Percentiles rank a stretch among this genome's conserved stretches.
Conservation (phyloP, 2,113 vertebrate species). For the Phalacrocorax carbo region DNA sequence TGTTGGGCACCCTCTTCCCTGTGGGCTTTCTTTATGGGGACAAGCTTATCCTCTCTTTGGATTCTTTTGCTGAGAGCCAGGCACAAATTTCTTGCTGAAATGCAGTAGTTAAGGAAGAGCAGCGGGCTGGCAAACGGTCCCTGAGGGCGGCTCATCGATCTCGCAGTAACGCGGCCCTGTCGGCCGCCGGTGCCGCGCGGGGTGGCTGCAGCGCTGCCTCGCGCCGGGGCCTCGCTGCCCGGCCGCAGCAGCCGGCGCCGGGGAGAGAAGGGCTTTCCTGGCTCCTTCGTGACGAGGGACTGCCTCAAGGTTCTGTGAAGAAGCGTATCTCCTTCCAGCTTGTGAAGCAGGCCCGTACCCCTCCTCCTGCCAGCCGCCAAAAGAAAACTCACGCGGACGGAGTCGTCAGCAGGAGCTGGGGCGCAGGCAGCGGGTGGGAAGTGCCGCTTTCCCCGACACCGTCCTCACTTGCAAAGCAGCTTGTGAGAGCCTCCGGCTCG, state of each 20-base stretch:
- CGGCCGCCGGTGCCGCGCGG: neutral
- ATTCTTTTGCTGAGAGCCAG: neutral
- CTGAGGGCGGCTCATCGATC: neutral
- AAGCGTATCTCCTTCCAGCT: neutral
- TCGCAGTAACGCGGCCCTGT: neutral
- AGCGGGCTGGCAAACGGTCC: neutral
- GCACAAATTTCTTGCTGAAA: neutral
- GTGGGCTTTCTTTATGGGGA: neutral
- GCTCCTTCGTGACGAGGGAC: neutral
- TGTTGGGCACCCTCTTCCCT: neutral
- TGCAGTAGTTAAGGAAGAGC: neutral
- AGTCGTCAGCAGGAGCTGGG: neutral
- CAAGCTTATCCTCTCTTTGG: neutral
- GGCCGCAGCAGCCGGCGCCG: neutral
- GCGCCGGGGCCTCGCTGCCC: neutral
- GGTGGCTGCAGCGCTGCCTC: neutral
- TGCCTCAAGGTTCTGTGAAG: neutral
- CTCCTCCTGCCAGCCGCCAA: neutral
- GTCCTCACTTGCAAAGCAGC: neutral
- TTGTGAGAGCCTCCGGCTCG: accelerated
- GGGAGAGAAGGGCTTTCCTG: neutral
- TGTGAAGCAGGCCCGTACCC: neutral
- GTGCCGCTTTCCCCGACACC: neutral
- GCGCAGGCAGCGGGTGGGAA: neutral
- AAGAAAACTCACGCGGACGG: neutral